Evolutionary conservation across 2,797 vertebrate species (phyloP), one percentile per base, ranked within the genome.

Genomic region (Dendrocincla fuliginosa): DNA sequence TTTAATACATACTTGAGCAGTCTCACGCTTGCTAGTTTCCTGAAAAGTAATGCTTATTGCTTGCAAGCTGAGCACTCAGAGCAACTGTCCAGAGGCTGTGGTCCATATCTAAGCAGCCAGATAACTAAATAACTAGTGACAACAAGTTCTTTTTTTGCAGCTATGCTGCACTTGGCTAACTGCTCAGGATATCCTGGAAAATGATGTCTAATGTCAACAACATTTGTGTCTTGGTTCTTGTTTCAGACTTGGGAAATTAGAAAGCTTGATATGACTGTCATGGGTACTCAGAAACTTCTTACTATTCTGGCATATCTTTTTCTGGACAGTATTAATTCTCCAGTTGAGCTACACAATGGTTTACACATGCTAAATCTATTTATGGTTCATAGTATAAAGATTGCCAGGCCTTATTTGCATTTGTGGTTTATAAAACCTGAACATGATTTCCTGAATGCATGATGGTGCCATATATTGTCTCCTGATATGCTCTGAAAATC

Each of bases 341-440:
- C 46, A 41, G 19, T 1, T 75, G 83, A 84, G 63, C 67, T 80
- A 33, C 67, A 80, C 67, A 87, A 16, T 80, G 44, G 24, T 71
- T 90, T 88, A 74, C 76, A 74, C 70, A 76, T 61, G 49, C 80
- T 87, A 73, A 84, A 93, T 82, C 59, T 89, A 50, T 87, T 89
- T 83, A 52, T 63, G n/a, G 56, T 50, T 84, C 80, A 35, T 9
- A 71, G 44, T 15, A 37, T 50, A 77, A 86, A 55, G 49, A 53
- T 83, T 95, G 41, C 60, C 86, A 92, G 85, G 64, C 13, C 33
- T 90, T 79, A 75, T 94, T 95, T 96, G 67, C 80, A 76, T 95
- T 80, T 80, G 80, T 89, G 93, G 83, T 91, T 95, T 95, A n/a
- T 46, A 82, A 95, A 93, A 74, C 74, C 85, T 79, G 83, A 87